Evolutionary conservation across 2,113 vertebrate species (phyloP), one percentile per base, ranked within the genome.

Genomic region (Halichoerus grypus): DNA sequence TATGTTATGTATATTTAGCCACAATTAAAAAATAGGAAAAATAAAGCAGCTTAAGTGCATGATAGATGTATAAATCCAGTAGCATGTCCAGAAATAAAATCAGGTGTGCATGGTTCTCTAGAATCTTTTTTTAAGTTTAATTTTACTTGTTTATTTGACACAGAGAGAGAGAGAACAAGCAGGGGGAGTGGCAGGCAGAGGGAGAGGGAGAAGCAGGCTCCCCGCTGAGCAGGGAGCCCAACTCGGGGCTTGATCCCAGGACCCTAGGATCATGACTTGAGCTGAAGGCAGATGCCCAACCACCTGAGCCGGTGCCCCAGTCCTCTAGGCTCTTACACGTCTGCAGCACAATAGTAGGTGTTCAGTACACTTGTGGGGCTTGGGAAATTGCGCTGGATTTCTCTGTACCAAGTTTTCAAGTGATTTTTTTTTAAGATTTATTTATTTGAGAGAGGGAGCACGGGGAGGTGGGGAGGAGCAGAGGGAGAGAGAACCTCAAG

Each of bases 371-470:
- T 86, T 19, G 19, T 36, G 36, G n/a, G 31, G 39, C 18, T 69
- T 36, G 36, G 51, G 46, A 61, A 72, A 84, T 79, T 21, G 28
- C 39, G 5, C 0, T 57, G 55, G 33, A 42, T 95, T 74, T 79
- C 49, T 67, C n/a, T 14, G 12, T 49, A 53, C 33, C 55, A 19
- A 22, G 10, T 93, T 97, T 69, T 74, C 49, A 93, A 80, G 63
- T 36, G 36, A 74, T 72, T 88, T 84, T 67, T 31, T n/a, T 69
- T 18, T 9, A 67, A 67, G 33, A n/a, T 69, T 69, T 67, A 18
- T 67, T 69, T n/a, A 18, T 69, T 69, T 59, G 63, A 67, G 65
- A 67, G 63, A 31, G 31, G 16, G 65, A 67, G 13, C 28, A 31
- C 28, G 11, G 13, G 11, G 13, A 63, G 63, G 28, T 65, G 63